Conservation (phyloP, 1,140 invertebrate species). For the Conus betulinus region DNA sequence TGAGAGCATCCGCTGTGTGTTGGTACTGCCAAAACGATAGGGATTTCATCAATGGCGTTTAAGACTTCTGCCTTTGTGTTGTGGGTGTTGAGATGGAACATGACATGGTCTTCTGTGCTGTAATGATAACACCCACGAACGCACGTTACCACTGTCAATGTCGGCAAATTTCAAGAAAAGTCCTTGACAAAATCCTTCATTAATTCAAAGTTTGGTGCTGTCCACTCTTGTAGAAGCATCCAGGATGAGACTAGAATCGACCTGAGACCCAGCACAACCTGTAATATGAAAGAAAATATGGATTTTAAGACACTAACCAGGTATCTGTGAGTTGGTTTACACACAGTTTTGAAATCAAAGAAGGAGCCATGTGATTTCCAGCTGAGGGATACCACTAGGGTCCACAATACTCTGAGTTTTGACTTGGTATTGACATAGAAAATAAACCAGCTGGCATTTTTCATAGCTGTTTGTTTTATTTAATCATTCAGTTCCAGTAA, state of each 20-base stretch:
- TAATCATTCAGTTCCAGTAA: too few relatives aligned
- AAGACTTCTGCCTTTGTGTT: conserved; percentile 47
- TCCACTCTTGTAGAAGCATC: conserved; percentile 66
- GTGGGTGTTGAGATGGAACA: conserved; percentile 61
- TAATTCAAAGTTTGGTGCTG: conserved; percentile 54
- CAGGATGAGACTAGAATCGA: conserved; percentile 60
- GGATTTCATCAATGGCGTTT: conserved; percentile 58
- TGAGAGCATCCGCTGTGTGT: conserved; percentile 63
- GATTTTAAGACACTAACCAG: too few relatives aligned
- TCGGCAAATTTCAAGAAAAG: conserved; percentile 54
- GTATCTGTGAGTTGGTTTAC: too few relatives aligned
- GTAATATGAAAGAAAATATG: background rate
- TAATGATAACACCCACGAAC: conserved; percentile 65
- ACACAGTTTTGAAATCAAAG: too few relatives aligned
- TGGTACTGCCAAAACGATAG: conserved; percentile 66
- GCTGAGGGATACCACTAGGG: too few relatives aligned
- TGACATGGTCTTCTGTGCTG: conserved; percentile 56
- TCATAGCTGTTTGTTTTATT: too few relatives aligned
- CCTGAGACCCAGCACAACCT: background rate
- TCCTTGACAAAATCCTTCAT: conserved; percentile 63
- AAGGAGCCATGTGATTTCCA: too few relatives aligned
- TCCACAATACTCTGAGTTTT: too few relatives aligned
- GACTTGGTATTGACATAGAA: too few relatives aligned
- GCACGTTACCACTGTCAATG: conserved; percentile 60
- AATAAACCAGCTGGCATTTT: too few relatives aligned